phyloP scores from a whole-genome alignment of 2,113 vertebrate genomes.

The Notarius quadriscutis region DNA sequence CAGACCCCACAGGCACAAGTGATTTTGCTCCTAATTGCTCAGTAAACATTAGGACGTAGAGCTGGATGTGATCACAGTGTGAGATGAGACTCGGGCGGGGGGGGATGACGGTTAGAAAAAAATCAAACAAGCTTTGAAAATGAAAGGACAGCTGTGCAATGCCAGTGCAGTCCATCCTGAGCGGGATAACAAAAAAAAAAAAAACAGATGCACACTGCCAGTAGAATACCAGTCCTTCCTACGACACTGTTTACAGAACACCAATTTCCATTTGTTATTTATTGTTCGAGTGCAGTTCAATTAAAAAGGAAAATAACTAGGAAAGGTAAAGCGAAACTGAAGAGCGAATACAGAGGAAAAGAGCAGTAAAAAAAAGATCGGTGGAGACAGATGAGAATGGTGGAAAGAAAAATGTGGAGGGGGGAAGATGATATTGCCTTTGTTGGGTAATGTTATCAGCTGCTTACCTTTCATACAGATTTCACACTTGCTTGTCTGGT shows the following conservation, averaged over 20 bases:
- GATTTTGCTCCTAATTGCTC: conserved; percentile 82
- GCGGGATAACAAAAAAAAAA: conserved; percentile 6
- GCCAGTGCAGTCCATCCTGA: conserved; percentile 48
- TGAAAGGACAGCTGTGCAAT: conserved; percentile 45
- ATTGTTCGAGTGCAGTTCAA: conserved; percentile 14
- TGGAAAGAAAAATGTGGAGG: conserved; percentile 50
- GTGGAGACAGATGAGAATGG: conserved; percentile 56
- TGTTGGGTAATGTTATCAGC: conserved; percentile 74
- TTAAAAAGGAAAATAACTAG: conserved; percentile 48
- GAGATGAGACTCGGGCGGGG: conserved; percentile 16
- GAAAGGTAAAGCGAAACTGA: conserved; percentile 43
- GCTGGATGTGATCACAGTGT: conserved; percentile 48
- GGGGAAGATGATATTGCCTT: conserved; percentile 73
- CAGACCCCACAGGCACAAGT: conserved; percentile 86
- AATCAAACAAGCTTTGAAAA: conserved; percentile 51
- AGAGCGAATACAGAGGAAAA: conserved; percentile 40
- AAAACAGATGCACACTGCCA: conserved; percentile 35
- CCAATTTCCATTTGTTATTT: conserved; percentile 23
- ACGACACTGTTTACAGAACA: conserved; percentile 26
- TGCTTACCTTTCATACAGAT: conserved; percentile 79
- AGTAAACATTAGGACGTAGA: conserved; percentile 67
- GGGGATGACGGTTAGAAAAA: conserved; percentile 40
- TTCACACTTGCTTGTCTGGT: conserved; percentile 76
- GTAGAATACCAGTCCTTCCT: conserved; percentile 36
- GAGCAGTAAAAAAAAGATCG: conserved; percentile 41